Base-by-base conservation (phyloP, 2,797 vertebrate species). In the Cetoscarus ocellatus region DNA sequence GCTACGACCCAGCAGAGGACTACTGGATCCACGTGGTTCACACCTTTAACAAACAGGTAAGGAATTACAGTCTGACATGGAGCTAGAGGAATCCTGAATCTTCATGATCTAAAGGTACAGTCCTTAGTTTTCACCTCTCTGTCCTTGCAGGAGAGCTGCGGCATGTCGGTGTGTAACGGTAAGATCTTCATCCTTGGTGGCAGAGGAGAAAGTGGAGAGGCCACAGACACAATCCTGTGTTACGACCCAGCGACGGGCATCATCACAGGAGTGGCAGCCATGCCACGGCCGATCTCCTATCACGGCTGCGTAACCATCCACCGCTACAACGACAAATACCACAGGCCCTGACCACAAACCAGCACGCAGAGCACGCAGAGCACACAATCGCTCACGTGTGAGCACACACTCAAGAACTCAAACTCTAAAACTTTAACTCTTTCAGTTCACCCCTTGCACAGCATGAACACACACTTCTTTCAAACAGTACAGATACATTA, bases 141-240 rank as follows among this genome's bases (percentile, higher is more conserved):
- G 35, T 66, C 6, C 48, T 48, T 67, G 76, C 93, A 99, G 98
- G 98, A 99, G 93, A 98, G 98, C 79, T 98, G 98, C 72, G 97
- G 98, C 75, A 98, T 99, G 97, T 98, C 98, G 0, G 96, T 99
- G 61, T 99, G 97, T 83, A 99, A 99, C 19, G 98, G 97, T 34
- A 99, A 99, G 89, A 97, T 99, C 93, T 99, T 96, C 85, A 98
- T 99, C 89, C 95, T 99, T 47, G 98, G 98, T 13, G 98, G 98
- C 82, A 94, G 97, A 86, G 94, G 96, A 27, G 98, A 99, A 86
- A 98, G 86, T 0, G 97, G 98, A 14, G 97, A 98, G 77, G 96
- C 98, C 7, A 96, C 96, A 42, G 97, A 99, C 93, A 96, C 94
- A 62, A 96, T 99, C 83, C 90, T 98, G 79, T 98, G 97, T 78